phyloP scores from a whole-genome alignment of 2,888 invertebrate genomes.

The Hemicrepidius hirtus region DNA sequence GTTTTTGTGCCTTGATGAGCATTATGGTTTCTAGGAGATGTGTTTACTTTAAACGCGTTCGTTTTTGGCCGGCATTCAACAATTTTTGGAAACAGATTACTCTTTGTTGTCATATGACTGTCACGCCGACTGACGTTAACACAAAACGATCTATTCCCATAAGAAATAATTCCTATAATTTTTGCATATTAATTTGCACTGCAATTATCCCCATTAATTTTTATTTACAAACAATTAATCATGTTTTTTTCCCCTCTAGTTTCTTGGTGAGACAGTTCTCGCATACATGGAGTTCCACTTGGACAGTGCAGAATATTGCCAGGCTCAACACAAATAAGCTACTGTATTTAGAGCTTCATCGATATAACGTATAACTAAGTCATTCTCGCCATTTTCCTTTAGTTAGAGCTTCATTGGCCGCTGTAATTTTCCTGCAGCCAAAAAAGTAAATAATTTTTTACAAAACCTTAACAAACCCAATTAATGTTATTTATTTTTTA shows the following conservation, averaged over 20 bases:
- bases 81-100: conserved; percentile 44
- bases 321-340: conserved; percentile 97
- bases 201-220: no score
- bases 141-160: conserved; percentile 22
- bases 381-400: conserved; percentile 47
- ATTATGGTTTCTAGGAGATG: conserved; percentile 32
- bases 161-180: background rate
- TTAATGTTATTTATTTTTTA: conserved; percentile 56
- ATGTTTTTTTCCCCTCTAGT: conserved; percentile 76
- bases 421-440: conserved; percentile 66
- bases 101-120: conserved; percentile 47
- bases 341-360: conserved; percentile 43
- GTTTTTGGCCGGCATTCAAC: conserved; percentile 44
- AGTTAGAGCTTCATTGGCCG: conserved; percentile 58
- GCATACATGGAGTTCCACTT: conserved; percentile 98
- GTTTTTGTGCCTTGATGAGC: conserved; percentile 36
- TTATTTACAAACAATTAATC: conserved; percentile 9
- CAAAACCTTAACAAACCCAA: background rate
- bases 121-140: conserved; percentile 30
- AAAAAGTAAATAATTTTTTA: conserved; percentile 61
- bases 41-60: conserved; percentile 47
- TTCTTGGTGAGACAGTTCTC: conserved; percentile 91
- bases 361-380: conserved; percentile 44
- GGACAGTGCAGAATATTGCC: conserved; percentile 99
- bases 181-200: background rate